Conservation (phyloP, 1,140 invertebrate species). For the Hycleus cichorii region DNA sequence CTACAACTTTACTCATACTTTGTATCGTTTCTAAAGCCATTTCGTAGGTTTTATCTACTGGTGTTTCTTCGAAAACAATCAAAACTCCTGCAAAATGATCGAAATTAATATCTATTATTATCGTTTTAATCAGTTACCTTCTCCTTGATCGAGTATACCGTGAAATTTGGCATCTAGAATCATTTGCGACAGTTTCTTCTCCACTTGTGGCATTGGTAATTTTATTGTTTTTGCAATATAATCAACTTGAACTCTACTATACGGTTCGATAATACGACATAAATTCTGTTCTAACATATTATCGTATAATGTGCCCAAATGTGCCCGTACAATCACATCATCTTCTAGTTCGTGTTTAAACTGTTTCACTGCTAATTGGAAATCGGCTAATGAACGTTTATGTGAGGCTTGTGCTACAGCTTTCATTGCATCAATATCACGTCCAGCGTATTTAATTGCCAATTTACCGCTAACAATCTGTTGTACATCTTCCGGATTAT, state of each 20-base stretch:
- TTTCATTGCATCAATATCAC: slow-evolving; percentile 97
- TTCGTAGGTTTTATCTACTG: slow-evolving; percentile 95
- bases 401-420: slow-evolving; percentile 93
- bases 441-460: slow-evolving; percentile 91
- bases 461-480: slow-evolving; percentile 94
- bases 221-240: slow-evolving; percentile 79
- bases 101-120: not conserved
- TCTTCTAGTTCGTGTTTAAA: slow-evolving; percentile 89
- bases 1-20: slow-evolving; percentile 98
- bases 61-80: slow-evolving; percentile 93
- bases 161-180: slow-evolving; percentile 97
- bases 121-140: slow-evolving; percentile 48
- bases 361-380: slow-evolving; percentile 77
- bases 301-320: slow-evolving; percentile 94
- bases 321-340: slow-evolving; percentile 93
- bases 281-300: slow-evolving; percentile 99
- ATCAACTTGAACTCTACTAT: slow-evolving; percentile 89
- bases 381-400: slow-evolving; percentile 92
- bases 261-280: slow-evolving; percentile 97
- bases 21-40: slow-evolving; percentile 95
- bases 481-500: slow-evolving; percentile 91
- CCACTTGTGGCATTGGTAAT: slow-evolving; percentile 82
- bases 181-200: slow-evolving; percentile 99
- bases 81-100: slow-evolving; percentile 56
- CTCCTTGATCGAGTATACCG: slow-evolving; percentile 96